These are phyloP conservation scores for Eurytoma adleriae DNA, from an alignment of 2,888 invertebrate species.

Conservation along the genomic window DNA sequence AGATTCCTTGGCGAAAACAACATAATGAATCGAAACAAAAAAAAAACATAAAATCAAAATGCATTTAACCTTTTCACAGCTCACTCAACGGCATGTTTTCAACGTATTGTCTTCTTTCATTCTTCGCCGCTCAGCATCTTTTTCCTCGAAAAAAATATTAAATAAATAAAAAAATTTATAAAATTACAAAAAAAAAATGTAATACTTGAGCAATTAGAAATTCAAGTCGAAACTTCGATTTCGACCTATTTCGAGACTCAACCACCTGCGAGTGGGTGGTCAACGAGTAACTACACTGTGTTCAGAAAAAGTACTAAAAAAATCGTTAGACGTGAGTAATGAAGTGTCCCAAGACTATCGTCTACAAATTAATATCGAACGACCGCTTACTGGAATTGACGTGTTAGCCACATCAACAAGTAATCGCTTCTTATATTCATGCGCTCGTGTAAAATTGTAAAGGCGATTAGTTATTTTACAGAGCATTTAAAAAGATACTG, in stretches of 20 bases:
- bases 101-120: background rate
- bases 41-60: conserved; percentile 26
- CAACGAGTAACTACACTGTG: conserved; percentile 57
- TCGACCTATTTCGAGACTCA: conserved; percentile 44
- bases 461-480: background rate
- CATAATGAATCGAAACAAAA: conserved; percentile 4
- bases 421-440: conserved; percentile 16
- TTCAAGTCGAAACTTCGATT: conserved; percentile 24
- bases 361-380: conserved; percentile 14
- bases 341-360: conserved; percentile 23
- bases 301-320: conserved; percentile 54
- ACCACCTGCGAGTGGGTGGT: conserved; percentile 13
- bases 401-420: background rate
- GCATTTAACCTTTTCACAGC: conserved; percentile 16
- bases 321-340: conserved; percentile 36
- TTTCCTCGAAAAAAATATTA: conserved; percentile 13
- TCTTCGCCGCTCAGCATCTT: conserved; percentile 6
- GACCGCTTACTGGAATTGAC: conserved; percentile 41
- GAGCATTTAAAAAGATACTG: too few species aligned
- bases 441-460: background rate
- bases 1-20: background rate
- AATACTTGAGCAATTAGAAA: background rate
- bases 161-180: background rate
- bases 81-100: conserved; percentile 56
- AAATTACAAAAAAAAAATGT: background rate